Percentiles rank a stretch among this genome's conserved stretches.
phyloP scores from a whole-genome alignment of 2,797 vertebrate genomes.

The Petrocephalus schoutedeni region DNA sequence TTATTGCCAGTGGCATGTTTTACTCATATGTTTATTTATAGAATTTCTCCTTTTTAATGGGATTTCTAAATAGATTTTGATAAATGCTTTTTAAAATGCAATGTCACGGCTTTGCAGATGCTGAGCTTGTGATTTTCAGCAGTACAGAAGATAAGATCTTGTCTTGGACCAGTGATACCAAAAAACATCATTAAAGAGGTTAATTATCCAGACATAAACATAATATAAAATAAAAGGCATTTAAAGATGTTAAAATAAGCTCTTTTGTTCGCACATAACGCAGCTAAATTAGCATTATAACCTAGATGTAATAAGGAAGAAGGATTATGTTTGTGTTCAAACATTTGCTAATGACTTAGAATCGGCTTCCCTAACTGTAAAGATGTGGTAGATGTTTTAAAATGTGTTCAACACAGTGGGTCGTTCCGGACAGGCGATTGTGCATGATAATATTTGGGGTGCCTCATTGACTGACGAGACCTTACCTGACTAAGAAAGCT shows the following conservation, averaged over 20 bases:
- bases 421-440: not conserved
- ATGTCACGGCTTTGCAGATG: not conserved
- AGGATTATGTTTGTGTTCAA: not conserved
- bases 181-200: not conserved
- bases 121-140: not conserved
- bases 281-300: not conserved
- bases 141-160: not conserved
- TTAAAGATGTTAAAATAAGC: not conserved
- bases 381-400: not conserved
- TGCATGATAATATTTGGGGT: not conserved
- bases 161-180: not conserved
- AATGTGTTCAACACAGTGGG: not conserved
- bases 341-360: not conserved
- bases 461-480: not conserved
- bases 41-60: not conserved
- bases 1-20: not conserved
- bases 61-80: not conserved
- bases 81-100: not conserved
- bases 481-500: slow-evolving; percentile 49
- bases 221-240: not conserved
- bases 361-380: not conserved
- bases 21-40: not conserved
- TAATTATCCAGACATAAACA: not conserved
- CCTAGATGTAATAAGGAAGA: not conserved
- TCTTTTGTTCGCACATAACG: not conserved